Conservation (phyloP, 2,797 vertebrate genomes). For the Epinephelus coioides region DNA sequence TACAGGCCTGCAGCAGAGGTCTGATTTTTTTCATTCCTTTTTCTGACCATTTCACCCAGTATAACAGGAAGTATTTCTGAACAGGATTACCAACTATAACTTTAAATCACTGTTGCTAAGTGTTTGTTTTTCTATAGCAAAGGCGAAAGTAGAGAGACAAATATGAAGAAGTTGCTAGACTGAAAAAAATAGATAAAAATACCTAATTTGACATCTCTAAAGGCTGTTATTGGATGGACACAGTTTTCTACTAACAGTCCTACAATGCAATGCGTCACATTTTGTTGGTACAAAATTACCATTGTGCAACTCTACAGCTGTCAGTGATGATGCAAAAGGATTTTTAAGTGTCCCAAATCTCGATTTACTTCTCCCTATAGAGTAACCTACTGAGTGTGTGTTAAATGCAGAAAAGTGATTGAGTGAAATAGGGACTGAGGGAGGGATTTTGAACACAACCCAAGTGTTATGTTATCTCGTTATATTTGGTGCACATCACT, state of each 20-base stretch:
- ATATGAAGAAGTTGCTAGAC: slow-evolving; percentile 5
- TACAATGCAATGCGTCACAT: neutral
- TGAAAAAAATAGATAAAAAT: neutral
- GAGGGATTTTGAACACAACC: neutral
- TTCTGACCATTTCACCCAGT: no score
- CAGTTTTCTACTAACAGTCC: neutral
- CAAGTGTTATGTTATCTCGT: neutral
- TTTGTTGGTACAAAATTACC: neutral
- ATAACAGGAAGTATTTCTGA: no score
- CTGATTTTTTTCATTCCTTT: no score
- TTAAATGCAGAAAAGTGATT: neutral
- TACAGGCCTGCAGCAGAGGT: no score
- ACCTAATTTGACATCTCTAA: neutral
- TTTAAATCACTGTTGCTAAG: slow-evolving; percentile 20
- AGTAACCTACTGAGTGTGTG: no score
- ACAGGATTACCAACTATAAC: neutral
- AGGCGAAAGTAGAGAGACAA: neutral
- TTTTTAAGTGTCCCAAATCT: no score
- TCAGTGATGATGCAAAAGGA: neutral
- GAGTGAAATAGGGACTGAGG: neutral
- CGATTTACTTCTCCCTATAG: no score
- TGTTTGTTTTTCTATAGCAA: slow-evolving; percentile 6
- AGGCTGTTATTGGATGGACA: slow-evolving; percentile 2
- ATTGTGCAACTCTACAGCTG: neutral
- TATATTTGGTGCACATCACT: neutral